Evolutionary conservation across 2,888 invertebrate species (phyloP).

Genomic region (Eupithecia vulgata): DNA sequence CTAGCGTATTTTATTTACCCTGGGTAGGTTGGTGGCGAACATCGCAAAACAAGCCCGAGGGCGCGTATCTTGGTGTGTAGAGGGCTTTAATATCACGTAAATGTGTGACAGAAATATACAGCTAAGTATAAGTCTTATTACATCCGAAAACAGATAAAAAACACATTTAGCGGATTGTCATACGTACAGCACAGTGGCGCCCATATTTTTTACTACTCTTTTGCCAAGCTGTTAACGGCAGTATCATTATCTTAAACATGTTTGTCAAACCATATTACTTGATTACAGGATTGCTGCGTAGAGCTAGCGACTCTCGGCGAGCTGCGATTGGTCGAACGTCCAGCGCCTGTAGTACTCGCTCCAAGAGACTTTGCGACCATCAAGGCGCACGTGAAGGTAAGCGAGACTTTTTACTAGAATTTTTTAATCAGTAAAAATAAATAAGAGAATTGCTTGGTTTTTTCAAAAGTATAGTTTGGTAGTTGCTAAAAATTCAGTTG

Average conservation of each 20-base stretch:
- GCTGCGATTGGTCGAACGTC: conserved; percentile 98
- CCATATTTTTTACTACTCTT: too few species aligned
- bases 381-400: conserved; percentile 96
- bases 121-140: too few species aligned
- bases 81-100: too few species aligned
- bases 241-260: background rate
- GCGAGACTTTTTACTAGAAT: background rate
- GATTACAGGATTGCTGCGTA: conserved; percentile 97
- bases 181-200: too few species aligned
- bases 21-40: too few species aligned
- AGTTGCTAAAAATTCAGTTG: background rate
- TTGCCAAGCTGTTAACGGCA: too few species aligned
- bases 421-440: background rate
- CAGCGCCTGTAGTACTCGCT: conserved; percentile 96
- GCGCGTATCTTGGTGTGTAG: too few species aligned
- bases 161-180: too few species aligned
- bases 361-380: conserved; percentile 99
- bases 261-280: background rate
- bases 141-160: too few species aligned
- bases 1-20: too few species aligned
- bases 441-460: background rate
- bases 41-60: too few species aligned
- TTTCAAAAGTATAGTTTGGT: background rate
- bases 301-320: conserved; percentile 99
- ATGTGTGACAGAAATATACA: too few species aligned